These are phyloP conservation scores for Mystacides longicornis DNA, from an alignment of 2,888 invertebrate species.

Conservation along the genomic window DNA sequence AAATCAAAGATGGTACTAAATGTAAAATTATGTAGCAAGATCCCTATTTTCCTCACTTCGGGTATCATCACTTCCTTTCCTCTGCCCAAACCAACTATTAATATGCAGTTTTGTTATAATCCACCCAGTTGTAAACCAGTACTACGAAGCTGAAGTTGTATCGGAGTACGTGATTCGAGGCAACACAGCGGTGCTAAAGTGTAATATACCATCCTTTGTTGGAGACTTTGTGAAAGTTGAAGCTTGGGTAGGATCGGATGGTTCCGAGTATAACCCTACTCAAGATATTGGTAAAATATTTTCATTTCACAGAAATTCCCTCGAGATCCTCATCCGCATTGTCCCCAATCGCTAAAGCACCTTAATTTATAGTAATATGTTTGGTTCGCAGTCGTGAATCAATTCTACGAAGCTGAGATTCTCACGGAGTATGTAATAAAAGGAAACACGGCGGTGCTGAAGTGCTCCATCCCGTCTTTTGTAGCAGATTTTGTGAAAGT, in stretches of 20 bases:
- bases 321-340: neutral
- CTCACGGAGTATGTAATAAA: constrained; percentile 85
- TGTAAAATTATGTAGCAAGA: neutral
- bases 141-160: constrained; percentile 81
- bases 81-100: neutral
- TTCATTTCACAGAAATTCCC: neutral
- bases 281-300: constrained; percentile 61
- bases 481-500: constrained; percentile 89
- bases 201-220: constrained; percentile 84
- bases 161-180: constrained; percentile 86
- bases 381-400: constrained; percentile 67
- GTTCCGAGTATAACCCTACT: constrained; percentile 61
- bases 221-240: constrained; percentile 87
- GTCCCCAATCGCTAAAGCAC: neutral
- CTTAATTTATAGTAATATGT: constrained; percentile 11
- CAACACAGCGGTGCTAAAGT: constrained; percentile 80
- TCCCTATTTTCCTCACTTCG: neutral
- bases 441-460: constrained; percentile 79
- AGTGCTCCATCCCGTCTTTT: constrained; percentile 86
- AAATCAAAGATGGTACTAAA: constrained; percentile 34
- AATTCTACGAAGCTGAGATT: constrained; percentile 83
- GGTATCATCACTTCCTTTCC: too few species aligned
- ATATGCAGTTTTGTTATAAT: neutral
- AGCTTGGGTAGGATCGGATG: constrained; percentile 66
- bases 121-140: constrained; percentile 73